Base-by-base conservation (phyloP, 2,888 invertebrate species). In the Ormyrus thymus region DNA sequence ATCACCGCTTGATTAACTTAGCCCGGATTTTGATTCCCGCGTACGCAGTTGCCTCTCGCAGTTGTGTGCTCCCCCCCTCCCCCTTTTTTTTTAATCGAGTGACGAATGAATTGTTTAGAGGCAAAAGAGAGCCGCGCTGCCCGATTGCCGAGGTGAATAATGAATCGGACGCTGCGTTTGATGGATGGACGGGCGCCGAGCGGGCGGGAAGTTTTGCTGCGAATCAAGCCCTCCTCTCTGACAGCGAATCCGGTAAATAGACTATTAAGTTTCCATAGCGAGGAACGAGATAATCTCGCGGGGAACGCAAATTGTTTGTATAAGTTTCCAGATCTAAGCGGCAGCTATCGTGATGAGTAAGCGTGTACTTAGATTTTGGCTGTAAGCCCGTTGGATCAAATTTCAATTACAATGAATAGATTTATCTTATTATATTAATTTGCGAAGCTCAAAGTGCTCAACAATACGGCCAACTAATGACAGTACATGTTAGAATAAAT, bases 1-100 rank as follows among this genome's bases (percentile, higher is more conserved):
- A 74, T 58, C 72, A 58, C 65, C 58, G 65, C 48, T 64, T 75
- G 68, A 75, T 75, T 75, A 68, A 75, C 68, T 61, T 68, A 75
- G 46, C 53, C 1, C 11, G 68, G 55, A 70, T 58, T 58, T 48
- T 15, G 50, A 50, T 65, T 29, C 29, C 29, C 29, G 29, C 29
- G 29, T 29, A 29, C 29, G 29, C 29, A 29, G 29, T 29, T 29
- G 29, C 29, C 29, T 29, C 29, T 29, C 29, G 29, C 29, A n/a
- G n/a, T n/a, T n/a, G n/a, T 29, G 65, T 43, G 50, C 29, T n/a
- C 46, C 8, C 50, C 7, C 13, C 7, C 6, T 50, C 29, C 8
- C 8, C 13, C 29, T 1, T 48, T 55, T 58, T 50, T 13, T 71
- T 71, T 59, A 50, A 51, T 13, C n/a, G 11, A 46, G 11, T 48